phyloP scores from a whole-genome alignment of 2,888 invertebrate genomes.

The Frankliniella intonsa region DNA sequence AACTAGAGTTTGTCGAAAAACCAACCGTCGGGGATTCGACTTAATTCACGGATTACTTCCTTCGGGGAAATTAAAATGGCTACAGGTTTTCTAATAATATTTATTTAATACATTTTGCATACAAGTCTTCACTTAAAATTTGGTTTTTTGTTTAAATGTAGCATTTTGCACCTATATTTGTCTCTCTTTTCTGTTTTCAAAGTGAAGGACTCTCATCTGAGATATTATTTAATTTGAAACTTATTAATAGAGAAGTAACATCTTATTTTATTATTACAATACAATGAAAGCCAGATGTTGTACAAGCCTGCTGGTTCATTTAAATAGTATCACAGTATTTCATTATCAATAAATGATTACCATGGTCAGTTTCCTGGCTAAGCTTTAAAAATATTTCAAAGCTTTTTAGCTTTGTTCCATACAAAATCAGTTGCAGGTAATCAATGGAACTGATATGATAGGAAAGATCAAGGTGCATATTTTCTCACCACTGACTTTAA shows the following conservation, averaged over 20 bases:
- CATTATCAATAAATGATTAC: background rate
- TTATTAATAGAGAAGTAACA: background rate
- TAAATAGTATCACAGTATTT: slow-evolving; percentile 17
- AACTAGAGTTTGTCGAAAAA: too few species aligned
- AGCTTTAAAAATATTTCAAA: background rate
- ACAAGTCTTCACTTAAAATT: too few species aligned
- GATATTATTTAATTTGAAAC: too few species aligned
- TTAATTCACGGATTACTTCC: too few species aligned
- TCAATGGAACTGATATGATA: background rate
- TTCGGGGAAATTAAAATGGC: background rate
- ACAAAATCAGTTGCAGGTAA: background rate
- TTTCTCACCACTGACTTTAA: background rate
- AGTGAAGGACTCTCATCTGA: too few species aligned
- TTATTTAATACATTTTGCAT: background rate
- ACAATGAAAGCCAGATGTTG: slow-evolving; percentile 28
- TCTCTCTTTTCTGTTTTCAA: background rate
- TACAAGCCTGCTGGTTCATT: background rate
- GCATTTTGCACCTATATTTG: background rate
- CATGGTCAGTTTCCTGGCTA: background rate
- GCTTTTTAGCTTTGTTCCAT: background rate
- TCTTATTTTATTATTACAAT: background rate
- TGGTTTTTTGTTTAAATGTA: background rate
- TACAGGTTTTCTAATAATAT: background rate
- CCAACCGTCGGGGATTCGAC: too few species aligned
- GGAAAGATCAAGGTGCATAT: background rate